Conservation (phyloP, 2,888 invertebrate species). For the Andrena dorsata region DNA sequence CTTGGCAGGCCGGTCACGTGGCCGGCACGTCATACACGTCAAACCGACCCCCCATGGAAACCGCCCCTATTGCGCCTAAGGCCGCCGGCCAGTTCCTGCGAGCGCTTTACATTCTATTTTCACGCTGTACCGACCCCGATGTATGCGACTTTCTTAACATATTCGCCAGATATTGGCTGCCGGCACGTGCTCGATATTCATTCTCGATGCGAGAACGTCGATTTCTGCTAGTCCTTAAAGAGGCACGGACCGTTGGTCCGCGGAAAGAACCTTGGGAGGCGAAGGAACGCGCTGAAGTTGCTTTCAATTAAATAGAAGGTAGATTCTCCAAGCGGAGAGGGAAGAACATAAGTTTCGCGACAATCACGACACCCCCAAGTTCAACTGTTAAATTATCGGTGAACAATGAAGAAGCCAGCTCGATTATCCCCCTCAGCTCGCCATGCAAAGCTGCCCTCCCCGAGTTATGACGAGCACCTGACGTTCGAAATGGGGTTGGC, state of each 20-base stretch:
- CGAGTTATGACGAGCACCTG: slow-evolving; percentile 60
- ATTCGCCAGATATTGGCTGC: slow-evolving; percentile 80
- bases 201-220: slow-evolving; percentile 58
- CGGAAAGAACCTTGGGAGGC: background rate
- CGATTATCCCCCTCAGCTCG: background rate
- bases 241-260: slow-evolving; percentile 1
- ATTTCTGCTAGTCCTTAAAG: slow-evolving; percentile 51
- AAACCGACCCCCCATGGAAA: slow-evolving; percentile 78
- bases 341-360: background rate
- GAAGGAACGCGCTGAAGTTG: background rate
- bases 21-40: slow-evolving; percentile 84
- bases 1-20: slow-evolving; percentile 83
- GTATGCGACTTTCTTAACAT: slow-evolving; percentile 81
- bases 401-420: background rate
- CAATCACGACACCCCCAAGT: background rate
- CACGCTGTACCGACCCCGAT: slow-evolving; percentile 84
- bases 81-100: slow-evolving; percentile 67
- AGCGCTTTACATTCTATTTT: slow-evolving; percentile 84
- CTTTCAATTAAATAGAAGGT: background rate
- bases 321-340: background rate
- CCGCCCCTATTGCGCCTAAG: slow-evolving; percentile 70
- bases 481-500: slow-evolving; percentile 61
- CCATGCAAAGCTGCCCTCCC: slow-evolving; percentile 21
- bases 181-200: slow-evolving; percentile 79
- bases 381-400: background rate